A percentile compares a stretch with the other conserved stretches of the same genome.
Evolutionary conservation across 2,113 vertebrate species (phyloP).

Genomic region (Heptranchias perlo): DNA sequence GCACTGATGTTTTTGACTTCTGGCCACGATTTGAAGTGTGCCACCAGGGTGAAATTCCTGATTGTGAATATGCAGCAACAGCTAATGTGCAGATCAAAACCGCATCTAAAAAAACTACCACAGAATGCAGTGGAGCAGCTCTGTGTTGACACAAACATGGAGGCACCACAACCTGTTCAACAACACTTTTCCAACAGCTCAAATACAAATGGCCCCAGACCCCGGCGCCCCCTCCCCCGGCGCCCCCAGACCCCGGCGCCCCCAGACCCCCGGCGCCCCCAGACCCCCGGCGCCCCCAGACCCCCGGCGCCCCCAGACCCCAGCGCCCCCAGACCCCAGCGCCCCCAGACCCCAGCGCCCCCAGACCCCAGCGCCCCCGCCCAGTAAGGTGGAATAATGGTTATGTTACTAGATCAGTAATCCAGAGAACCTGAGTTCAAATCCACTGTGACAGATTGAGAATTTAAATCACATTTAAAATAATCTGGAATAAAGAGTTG

Average conservation of each 20-base stretch:
- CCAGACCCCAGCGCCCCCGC: background rate
- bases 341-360: accelerated
- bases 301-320: background rate
- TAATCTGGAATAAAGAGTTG: background rate
- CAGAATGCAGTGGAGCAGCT: background rate
- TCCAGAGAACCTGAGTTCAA: background rate
- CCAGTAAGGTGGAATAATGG: background rate
- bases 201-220: background rate
- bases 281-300: background rate
- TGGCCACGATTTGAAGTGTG: background rate
- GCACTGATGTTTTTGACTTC: background rate
- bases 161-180: background rate
- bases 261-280: background rate
- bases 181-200: background rate
- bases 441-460: background rate
- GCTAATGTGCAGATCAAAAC: background rate
- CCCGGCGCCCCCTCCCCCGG: background rate
- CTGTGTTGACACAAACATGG: background rate
- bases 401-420: too few relatives aligned
- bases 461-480: background rate
- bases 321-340: too few relatives aligned
- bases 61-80: background rate
- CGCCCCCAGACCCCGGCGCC: background rate
- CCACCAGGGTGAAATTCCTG: too few relatives aligned
- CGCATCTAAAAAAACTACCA: too few relatives aligned